Evolutionary conservation across 2,113 vertebrate genomes (phyloP).

Genomic region (Syrmaticus mikado): DNA sequence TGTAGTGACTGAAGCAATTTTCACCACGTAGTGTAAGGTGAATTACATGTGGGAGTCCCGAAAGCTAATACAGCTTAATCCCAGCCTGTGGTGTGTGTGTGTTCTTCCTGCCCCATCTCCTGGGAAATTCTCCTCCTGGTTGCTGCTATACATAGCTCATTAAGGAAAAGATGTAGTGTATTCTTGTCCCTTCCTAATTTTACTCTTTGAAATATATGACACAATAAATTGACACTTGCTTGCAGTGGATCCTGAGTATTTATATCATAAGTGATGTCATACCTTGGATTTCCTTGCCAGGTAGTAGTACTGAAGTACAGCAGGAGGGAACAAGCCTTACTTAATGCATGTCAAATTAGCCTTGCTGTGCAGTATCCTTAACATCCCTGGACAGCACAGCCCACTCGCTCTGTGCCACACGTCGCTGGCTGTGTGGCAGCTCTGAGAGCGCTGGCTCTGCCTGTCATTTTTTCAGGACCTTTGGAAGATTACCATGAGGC

Average conservation of each 20-base stretch:
- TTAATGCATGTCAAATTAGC: not conserved
- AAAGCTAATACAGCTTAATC: slow-evolving; percentile 15
- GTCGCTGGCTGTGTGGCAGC: not conserved
- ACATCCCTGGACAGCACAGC: not conserved
- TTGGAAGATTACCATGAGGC: not conserved
- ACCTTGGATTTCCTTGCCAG: not conserved
- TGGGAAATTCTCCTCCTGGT: not conserved
- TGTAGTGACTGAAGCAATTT: slow-evolving; percentile 8
- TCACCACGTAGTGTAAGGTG: not conserved
- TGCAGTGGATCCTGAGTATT: not conserved
- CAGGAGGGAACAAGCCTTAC: not conserved
- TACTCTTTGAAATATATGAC: not conserved
- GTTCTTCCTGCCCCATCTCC: not conserved
- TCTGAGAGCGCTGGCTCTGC: not conserved
- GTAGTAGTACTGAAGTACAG: not conserved
- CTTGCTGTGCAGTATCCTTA: not conserved
- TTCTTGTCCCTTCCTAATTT: not conserved
- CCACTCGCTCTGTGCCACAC: not conserved
- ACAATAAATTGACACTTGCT: not conserved
- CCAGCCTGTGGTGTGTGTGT: not conserved
- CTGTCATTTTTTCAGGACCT: not conserved
- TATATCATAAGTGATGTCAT: not conserved
- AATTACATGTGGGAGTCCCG: not conserved
- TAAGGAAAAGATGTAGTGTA: not conserved
- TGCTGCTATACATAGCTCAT: not conserved